Conservation (phyloP, 2,888 invertebrate species). For the Dysmachus trigonus region DNA sequence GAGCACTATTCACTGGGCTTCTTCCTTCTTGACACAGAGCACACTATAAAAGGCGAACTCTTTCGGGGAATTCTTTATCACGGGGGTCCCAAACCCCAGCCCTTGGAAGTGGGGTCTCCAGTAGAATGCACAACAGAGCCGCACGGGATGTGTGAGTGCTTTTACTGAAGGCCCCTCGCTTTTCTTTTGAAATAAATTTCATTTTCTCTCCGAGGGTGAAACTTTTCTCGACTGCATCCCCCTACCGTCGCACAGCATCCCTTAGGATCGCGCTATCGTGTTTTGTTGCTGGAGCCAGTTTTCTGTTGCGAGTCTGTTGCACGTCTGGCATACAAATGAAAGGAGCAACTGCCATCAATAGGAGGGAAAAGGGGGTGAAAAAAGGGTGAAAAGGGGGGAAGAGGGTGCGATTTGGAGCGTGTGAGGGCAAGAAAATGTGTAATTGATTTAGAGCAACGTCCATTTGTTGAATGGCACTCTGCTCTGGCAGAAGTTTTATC, state of each 20-base stretch:
- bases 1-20: not conserved
- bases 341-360: conserved; percentile 10
- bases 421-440: conserved; percentile 25
- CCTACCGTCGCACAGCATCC: not conserved
- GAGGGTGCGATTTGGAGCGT: not conserved
- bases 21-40: not conserved
- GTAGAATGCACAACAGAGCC: not conserved
- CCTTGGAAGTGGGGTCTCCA: not conserved
- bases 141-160: not conserved
- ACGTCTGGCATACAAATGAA: conserved; percentile 47
- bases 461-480: conserved; percentile 28
- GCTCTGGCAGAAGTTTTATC: conserved; percentile 15
- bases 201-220: conserved; percentile 40
- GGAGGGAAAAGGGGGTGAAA: not conserved
- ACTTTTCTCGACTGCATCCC: conserved; percentile 44
- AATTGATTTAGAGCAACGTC: conserved; percentile 32
- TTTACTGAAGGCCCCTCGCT: not conserved
- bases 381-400: too few relatives aligned
- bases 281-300: conserved; percentile 8
- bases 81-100: not conserved
- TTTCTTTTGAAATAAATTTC: conserved; percentile 23
- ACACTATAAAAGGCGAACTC: not conserved
- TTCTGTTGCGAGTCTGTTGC: conserved; percentile 23
- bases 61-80: not conserved
- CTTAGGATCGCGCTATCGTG: not conserved